A percentile compares a stretch with the other conserved stretches of the same genome.
Evolutionary conservation across 2,113 vertebrate genomes (phyloP).

Genomic region (Eurystomus gularis): DNA sequence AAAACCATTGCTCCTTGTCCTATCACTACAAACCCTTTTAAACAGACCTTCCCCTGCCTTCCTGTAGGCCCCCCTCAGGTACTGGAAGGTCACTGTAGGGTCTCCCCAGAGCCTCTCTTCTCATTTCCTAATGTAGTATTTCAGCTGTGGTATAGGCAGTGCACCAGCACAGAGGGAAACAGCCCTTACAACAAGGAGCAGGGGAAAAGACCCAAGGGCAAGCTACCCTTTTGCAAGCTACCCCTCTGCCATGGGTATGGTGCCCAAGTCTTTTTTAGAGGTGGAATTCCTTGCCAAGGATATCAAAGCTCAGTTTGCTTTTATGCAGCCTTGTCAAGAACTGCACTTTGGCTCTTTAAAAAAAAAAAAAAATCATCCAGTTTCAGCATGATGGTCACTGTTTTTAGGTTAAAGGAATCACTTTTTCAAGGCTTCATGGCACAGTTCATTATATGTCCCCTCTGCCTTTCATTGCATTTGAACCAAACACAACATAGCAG

Average conservation of each 20-base stretch:
- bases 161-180: neutral
- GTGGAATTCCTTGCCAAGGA: neutral
- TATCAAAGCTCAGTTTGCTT: neutral
- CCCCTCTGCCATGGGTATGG: neutral
- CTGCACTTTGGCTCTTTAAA: neutral
- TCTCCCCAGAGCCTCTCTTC: too few species aligned
- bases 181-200: neutral
- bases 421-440: neutral
- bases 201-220: neutral
- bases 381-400: neutral
- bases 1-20: too few species aligned
- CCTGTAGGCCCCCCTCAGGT: too few species aligned
- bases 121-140: neutral
- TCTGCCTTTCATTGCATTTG: neutral
- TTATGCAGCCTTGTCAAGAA: neutral
- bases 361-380: neutral
- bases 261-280: neutral
- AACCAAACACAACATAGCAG: neutral
- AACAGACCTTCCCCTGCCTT: too few species aligned
- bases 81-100: too few species aligned
- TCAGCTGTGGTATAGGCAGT: neutral
- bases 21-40: too few species aligned
- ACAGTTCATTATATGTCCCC: neutral
- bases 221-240: neutral
- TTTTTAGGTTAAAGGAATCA: neutral